Conservation (phyloP, 1,140 invertebrate genomes). For the Aleiodes sp. region DNA sequence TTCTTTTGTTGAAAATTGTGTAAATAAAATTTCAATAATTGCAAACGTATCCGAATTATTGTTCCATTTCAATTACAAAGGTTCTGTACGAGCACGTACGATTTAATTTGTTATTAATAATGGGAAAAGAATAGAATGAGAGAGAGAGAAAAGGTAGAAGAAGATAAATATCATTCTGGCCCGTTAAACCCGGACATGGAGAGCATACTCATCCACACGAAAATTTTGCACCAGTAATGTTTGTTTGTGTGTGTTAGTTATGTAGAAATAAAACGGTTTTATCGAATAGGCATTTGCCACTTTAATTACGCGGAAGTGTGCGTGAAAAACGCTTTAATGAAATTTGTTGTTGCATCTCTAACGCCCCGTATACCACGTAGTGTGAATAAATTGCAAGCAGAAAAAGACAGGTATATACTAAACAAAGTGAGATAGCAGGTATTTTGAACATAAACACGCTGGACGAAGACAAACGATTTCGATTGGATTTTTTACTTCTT, state of each 20-base stretch:
- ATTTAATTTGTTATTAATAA: background rate
- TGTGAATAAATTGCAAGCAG: slow-evolving; percentile 27
- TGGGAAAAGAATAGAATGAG: background rate
- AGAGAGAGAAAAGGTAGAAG: background rate
- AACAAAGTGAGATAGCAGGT: slow-evolving; percentile 28
- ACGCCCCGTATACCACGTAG: slow-evolving; percentile 19
- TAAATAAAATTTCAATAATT: too few species aligned
- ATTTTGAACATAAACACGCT: slow-evolving; percentile 28
- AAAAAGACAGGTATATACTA: background rate
- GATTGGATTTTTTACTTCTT: slow-evolving; percentile 21
- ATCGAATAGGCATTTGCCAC: slow-evolving; percentile 24
- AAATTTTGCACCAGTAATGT: background rate
- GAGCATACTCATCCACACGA: background rate
- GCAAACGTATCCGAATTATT: too few species aligned
- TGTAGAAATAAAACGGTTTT: background rate
- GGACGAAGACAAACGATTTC: slow-evolving; percentile 35
- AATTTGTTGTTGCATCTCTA: slow-evolving; percentile 7
- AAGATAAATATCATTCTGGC: background rate
- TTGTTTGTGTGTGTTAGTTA: too few species aligned
- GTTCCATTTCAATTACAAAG: too few species aligned
- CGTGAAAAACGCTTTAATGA: slow-evolving; percentile 27
- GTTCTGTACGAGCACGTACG: too few species aligned
- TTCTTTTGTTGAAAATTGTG: too few species aligned
- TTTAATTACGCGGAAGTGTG: slow-evolving; percentile 35
- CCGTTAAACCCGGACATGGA: background rate